Evolutionary conservation across 2,797 vertebrate genomes (phyloP).

Genomic region (Chloroceryle inda): DNA sequence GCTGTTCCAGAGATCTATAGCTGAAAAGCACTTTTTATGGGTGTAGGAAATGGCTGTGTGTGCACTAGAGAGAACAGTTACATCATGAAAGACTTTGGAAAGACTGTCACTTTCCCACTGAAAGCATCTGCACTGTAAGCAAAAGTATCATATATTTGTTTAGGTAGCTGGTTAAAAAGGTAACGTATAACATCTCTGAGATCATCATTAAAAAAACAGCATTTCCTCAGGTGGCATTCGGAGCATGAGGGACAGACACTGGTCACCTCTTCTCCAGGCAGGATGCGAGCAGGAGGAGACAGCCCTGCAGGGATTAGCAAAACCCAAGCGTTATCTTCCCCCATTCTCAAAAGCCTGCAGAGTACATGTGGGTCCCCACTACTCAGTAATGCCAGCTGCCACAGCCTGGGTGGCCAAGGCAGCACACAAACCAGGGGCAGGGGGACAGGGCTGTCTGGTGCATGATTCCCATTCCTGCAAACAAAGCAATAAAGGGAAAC

Average conservation of each 20-base stretch:
- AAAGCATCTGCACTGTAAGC: conserved; percentile 38
- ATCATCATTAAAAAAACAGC: neutral
- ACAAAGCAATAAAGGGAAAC: neutral
- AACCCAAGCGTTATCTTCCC: neutral
- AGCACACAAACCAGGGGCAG: neutral
- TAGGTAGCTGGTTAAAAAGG: conserved; percentile 51
- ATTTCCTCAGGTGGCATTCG: neutral
- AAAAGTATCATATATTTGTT: conserved; percentile 45
- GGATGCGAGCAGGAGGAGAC: neutral
- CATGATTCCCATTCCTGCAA: neutral
- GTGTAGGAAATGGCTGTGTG: conserved; percentile 7
- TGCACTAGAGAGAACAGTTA: conserved; percentile 44
- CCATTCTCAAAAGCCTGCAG: neutral
- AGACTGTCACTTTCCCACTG: conserved; percentile 42
- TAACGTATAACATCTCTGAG: neutral
- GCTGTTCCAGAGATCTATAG: conserved; percentile 41
- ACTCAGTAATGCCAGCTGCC: neutral
- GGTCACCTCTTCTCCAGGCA: neutral
- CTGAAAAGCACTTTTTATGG: conserved; percentile 32
- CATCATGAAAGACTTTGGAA: conserved; percentile 3
- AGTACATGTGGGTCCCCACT: neutral
- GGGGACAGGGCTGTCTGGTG: neutral
- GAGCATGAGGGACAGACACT: neutral
- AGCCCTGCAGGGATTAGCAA: neutral
- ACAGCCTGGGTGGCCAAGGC: neutral